Percentiles rank a stretch among this genome's conserved stretches.
phyloP scores from a whole-genome alignment of 2,888 invertebrate genomes.

The Camponotus fellah region DNA sequence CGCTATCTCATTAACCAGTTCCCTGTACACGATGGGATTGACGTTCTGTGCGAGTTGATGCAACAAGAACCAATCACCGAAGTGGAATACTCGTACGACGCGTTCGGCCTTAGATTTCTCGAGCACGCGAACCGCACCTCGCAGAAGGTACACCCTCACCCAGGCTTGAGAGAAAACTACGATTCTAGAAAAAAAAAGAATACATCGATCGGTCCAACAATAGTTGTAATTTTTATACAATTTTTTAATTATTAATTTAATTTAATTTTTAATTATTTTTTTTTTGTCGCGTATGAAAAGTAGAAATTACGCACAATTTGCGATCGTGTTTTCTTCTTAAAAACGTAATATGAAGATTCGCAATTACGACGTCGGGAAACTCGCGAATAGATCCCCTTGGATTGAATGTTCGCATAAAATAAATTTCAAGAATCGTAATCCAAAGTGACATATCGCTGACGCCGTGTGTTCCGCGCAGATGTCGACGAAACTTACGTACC shows the following conservation, averaged over 20 bases:
- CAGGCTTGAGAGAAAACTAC: conserved; percentile 88
- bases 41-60: conserved; percentile 92
- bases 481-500: conserved; percentile 79
- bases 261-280: too few relatives aligned
- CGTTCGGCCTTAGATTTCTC: conserved; percentile 87
- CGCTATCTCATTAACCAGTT: conserved; percentile 88
- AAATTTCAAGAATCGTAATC: conserved; percentile 19
- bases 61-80: conserved; percentile 93
- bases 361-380: neutral
- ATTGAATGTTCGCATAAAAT: neutral
- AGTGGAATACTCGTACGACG: conserved; percentile 87
- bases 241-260: too few relatives aligned
- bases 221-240: too few relatives aligned
- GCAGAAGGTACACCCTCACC: conserved; percentile 88
- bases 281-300: too few relatives aligned
- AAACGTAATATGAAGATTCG: neutral
- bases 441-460: neutral
- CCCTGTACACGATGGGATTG: conserved; percentile 90
- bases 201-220: neutral
- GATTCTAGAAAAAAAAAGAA: conserved; percentile 74
- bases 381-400: neutral
- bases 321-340: too few relatives aligned
- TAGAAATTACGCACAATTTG: neutral
- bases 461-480: neutral
- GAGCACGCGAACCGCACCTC: conserved; percentile 88